Evolutionary conservation across 2,113 vertebrate species (phyloP), one percentile per base, ranked within the genome.

Genomic region (Cephalophus harveyi): DNA sequence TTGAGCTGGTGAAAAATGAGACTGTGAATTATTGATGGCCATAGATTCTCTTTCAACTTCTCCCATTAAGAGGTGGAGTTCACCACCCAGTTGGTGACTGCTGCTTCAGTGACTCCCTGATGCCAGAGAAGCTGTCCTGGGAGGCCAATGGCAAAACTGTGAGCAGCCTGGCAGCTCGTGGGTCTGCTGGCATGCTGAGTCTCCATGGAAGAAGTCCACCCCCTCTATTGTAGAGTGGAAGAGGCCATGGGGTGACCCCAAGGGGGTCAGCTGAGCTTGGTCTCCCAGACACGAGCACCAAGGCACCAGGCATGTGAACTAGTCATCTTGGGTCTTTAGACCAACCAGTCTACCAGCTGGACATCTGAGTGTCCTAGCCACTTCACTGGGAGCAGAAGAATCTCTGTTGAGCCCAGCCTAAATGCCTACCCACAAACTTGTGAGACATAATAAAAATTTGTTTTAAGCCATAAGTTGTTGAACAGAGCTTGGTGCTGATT

Each of bases 21-120:
- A 79, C 19, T 25, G 19, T 67, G 62, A 36, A 9, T 52, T 92
- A 30, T 43, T 43, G 17, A 76, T 50, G 25, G 6, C 23, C 43
- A 59, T 0, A 12, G 25, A 60, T 43, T 86, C 15, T n/a, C 43
- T 78, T 10, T 7, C 64, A 71, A 43, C 7, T 71, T n/a, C 17
- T 57, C 30, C 13, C 28, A 36, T 27, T 40, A 50, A 76, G 33
- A 17, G 2, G 11, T 57, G 30, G 33, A 36, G 21, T 43, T 12
- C 1, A 23, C 7, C 3, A 7, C 50, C 36, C 15, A 43, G 4
- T 19, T 94, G 57, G 23, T 11, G 33, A 8, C 1, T 0, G 0
- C 10, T 89, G 7, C 7, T 48, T 25, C 23, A 43, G 16, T n/a
- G 57, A 23, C 16, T 33, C 40, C 50, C 3, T 4, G 19, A 11